Evolutionary conservation across 2,888 invertebrate genomes (phyloP).

Genomic region (Leptothorax acervorum): DNA sequence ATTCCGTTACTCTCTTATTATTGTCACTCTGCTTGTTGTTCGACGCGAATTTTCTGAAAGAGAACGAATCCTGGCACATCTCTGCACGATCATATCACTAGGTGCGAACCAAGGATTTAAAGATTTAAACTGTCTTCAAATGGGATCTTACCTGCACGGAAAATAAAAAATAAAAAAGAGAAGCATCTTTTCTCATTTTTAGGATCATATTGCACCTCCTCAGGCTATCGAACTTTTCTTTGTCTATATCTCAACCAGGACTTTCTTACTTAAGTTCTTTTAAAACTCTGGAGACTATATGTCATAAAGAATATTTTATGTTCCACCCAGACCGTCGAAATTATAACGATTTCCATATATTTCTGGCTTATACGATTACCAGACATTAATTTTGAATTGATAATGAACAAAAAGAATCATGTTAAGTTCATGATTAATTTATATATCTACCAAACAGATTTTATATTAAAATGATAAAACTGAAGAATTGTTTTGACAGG

Average conservation of each 20-base stretch:
- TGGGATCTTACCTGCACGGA: background rate
- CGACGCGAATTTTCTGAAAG: slow-evolving; percentile 13
- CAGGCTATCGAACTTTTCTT: background rate
- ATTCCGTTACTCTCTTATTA: slow-evolving; percentile 58
- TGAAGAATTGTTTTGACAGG: background rate
- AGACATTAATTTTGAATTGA: background rate
- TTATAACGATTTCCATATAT: slow-evolving; percentile 19
- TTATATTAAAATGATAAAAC: background rate
- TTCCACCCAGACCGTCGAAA: background rate
- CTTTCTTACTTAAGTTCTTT: slow-evolving; percentile 33
- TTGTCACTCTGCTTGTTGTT: slow-evolving; percentile 21
- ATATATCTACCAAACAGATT: too few relatives aligned
- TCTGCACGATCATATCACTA: slow-evolving; percentile 1
- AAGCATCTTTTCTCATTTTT: background rate
- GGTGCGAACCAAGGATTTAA: background rate
- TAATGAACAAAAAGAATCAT: background rate
- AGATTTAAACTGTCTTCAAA: background rate
- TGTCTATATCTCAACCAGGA: background rate
- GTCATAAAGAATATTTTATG: slow-evolving; percentile 33
- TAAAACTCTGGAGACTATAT: background rate
- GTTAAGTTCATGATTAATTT: too few relatives aligned
- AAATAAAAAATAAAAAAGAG: background rate
- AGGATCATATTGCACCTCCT: background rate
- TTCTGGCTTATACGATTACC: background rate
- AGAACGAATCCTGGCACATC: background rate